Conservation (phyloP, 1,140 invertebrate genomes). For the Philaenus spumarius region DNA sequence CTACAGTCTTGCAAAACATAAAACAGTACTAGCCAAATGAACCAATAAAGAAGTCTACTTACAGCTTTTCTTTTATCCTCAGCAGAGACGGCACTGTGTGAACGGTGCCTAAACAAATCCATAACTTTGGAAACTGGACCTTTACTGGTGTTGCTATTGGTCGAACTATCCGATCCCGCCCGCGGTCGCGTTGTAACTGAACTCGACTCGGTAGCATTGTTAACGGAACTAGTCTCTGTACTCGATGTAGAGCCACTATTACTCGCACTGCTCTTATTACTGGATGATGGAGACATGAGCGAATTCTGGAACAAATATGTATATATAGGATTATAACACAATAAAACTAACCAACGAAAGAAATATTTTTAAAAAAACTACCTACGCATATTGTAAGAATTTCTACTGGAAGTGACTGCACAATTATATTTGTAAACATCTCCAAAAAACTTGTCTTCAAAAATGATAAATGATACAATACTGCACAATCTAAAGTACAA, state of each 20-base stretch:
- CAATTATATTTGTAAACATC: too few relatives aligned
- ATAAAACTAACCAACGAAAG: too few relatives aligned
- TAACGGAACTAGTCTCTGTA: conserved; percentile 17
- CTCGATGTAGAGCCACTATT: conserved; percentile 22
- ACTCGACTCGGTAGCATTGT: conserved; percentile 19
- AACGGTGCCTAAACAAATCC: conserved; percentile 78
- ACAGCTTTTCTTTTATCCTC: conserved; percentile 70
- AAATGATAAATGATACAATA: too few relatives aligned
- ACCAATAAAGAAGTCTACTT: conserved; percentile 38
- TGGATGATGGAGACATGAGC: conserved; percentile 35
- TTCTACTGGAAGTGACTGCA: too few relatives aligned
- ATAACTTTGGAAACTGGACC: conserved; percentile 82
- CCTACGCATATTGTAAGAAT: too few relatives aligned
- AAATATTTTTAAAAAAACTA: too few relatives aligned
- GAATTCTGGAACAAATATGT: conserved; percentile 35
- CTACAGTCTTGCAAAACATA: too few relatives aligned
- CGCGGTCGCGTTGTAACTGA: conserved; percentile 39
- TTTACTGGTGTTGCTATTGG: conserved; percentile 27
- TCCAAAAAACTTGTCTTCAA: too few relatives aligned
- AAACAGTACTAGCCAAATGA: too few relatives aligned
- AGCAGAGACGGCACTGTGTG: conserved; percentile 59
- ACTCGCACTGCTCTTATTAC: conserved; percentile 23
- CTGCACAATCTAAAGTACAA: too few relatives aligned
- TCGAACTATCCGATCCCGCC: conserved; percentile 44
- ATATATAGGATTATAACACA: too few relatives aligned